These are phyloP conservation scores for Dendroctonus valens DNA, from an alignment of 1,140 invertebrate species.

Conservation along the genomic window DNA sequence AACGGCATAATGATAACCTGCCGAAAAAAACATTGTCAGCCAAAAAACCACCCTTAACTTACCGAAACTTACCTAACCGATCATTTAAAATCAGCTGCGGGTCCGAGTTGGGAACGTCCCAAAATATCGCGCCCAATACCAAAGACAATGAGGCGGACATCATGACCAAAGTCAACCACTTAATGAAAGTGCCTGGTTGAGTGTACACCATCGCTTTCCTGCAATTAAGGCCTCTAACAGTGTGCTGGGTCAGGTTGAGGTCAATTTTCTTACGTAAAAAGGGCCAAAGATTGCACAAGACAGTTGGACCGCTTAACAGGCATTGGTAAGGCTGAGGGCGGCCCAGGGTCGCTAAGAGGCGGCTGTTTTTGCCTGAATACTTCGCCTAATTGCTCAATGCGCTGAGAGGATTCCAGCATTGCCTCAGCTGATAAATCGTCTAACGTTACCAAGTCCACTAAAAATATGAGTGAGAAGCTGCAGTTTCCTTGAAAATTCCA, in stretches of 20 bases:
- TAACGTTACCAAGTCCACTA: constrained; percentile 90
- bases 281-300: constrained; percentile 64
- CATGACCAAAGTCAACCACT: constrained; percentile 72
- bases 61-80: constrained; percentile 53
- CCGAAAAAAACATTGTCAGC: neutral
- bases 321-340: constrained; percentile 70
- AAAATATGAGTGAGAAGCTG: too few species aligned
- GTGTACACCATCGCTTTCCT: constrained; percentile 70
- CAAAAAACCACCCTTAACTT: neutral
- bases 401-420: constrained; percentile 88
- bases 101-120: constrained; percentile 78
- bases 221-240: constrained; percentile 22
- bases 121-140: constrained; percentile 83
- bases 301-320: constrained; percentile 60
- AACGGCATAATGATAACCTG: constrained; percentile 79
- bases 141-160: constrained; percentile 78
- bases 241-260: neutral
- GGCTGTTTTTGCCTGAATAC: constrained; percentile 68
- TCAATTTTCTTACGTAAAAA: constrained; percentile 66
- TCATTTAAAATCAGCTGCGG: constrained; percentile 70
- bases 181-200: constrained; percentile 81
- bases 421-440: constrained; percentile 91
- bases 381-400: constrained; percentile 86
- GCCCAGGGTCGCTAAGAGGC: constrained; percentile 72
- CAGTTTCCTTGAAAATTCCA: neutral